phyloP scores from a whole-genome alignment of 2,113 vertebrate genomes.

The Elaphurus davidianus region DNA sequence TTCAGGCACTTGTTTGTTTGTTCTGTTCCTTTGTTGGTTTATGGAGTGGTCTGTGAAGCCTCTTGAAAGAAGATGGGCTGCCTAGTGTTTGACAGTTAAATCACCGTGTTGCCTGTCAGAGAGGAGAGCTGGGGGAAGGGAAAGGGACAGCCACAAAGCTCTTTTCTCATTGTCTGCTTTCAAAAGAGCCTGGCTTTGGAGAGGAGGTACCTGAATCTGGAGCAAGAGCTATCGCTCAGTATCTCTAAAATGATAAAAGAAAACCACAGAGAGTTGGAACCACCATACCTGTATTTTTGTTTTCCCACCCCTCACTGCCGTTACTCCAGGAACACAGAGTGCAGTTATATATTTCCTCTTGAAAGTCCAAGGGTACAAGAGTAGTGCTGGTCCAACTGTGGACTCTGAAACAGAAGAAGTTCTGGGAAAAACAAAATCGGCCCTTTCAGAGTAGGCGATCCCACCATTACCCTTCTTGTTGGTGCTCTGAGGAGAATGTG shows the following conservation, averaged over 20 bases:
- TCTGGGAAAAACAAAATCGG: neutral
- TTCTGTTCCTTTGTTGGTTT: slow-evolving; percentile 76
- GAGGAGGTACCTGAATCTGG: neutral
- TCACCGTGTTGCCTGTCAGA: slow-evolving; percentile 20
- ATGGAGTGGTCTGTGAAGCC: slow-evolving; percentile 76
- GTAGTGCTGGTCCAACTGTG: too few relatives aligned
- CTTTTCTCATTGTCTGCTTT: neutral
- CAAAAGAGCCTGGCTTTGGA: neutral
- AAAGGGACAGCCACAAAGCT: neutral
- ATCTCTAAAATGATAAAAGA: neutral
- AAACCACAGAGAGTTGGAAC: neutral
- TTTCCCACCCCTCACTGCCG: neutral
- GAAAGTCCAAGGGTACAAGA: neutral
- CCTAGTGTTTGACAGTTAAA: slow-evolving; percentile 64
- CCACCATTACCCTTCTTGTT: neutral
- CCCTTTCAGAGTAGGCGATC: neutral
- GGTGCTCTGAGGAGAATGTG: neutral
- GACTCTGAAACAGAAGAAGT: neutral
- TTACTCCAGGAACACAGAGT: neutral
- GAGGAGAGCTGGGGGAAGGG: neutral
- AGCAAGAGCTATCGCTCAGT: neutral
- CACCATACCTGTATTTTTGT: neutral
- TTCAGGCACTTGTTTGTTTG: slow-evolving; percentile 76
- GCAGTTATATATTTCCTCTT: neutral
- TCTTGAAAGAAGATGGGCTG: slow-evolving; percentile 67